Evolutionary conservation across 2,888 invertebrate genomes (phyloP), one percentile per base, ranked within the genome.

Genomic region (Trachelus iudaicus): DNA sequence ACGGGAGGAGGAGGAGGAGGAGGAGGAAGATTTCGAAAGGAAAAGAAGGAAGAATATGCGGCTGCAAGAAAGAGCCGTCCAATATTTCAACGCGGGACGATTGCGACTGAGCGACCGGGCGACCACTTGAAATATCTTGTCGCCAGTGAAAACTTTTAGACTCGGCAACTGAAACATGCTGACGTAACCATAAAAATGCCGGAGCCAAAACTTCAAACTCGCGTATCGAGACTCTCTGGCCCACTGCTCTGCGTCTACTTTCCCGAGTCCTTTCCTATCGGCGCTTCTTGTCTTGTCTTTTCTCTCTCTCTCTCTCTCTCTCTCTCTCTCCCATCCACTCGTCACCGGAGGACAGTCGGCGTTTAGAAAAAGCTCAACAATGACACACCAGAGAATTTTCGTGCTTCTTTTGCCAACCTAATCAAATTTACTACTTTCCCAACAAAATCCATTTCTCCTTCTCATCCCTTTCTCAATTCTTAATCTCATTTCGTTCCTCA

Each of bases 71-170:
- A 90, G 89, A 88, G 85, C 87, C 89, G 89, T 90, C 88, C 89
- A 91, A 91, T 91, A 91, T 91, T 91, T 91, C 90, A 91, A 86
- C 87, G 88, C 84, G 82, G 85, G 81, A 86, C 87, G 87, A 87
- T 87, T 86, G 85, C 83, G 40, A 73, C 37, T 75, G 77, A 81
- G 82, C 79, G 83, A 84, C 85, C 85, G 86, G 86, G 86, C 88
- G 88, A 89, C 90, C 90, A 91, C 90, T 91, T 91, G 91, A 91
- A 91, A 91, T 91, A 91, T 91, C 90, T 91, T 89, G 91, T 90
- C 90, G 90, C 91, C 90, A 85, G 85, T 87, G 88, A 88, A 87
- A 91, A 91, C 89, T 90, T 91, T 90, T 88, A 86, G 89, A 88
- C 87, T 87, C 89, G 87, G 89, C 86, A 86, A 88, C 89, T 88